Evolutionary conservation across 2,113 vertebrate species (phyloP).

Genomic region (Mesitornis unicolor): DNA sequence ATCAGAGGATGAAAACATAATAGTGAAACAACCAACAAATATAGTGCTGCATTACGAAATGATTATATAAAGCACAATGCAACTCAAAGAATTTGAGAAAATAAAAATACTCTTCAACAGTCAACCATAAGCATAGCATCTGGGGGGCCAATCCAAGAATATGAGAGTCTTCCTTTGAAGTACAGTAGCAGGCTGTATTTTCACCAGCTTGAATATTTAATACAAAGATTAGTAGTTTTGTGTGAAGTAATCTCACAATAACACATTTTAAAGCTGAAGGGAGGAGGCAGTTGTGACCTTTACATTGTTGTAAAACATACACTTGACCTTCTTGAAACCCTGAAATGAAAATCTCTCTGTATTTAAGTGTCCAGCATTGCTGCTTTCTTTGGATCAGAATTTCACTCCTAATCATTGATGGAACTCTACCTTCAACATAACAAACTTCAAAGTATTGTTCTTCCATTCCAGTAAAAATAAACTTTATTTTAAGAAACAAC

Average conservation of each 20-base stretch:
- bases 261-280: background rate
- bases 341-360: background rate
- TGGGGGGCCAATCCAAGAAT: background rate
- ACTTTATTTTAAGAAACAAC: constrained; percentile 21
- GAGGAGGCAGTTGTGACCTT: background rate
- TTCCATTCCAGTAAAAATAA: constrained; percentile 1
- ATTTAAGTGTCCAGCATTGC: background rate
- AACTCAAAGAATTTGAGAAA: background rate
- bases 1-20: background rate
- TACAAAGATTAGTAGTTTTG: background rate
- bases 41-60: background rate
- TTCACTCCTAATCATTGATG: background rate
- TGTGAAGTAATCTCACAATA: background rate
- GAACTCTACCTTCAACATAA: background rate
- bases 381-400: background rate
- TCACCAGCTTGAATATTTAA: background rate
- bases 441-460: background rate
- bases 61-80: background rate
- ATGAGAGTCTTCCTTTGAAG: background rate
- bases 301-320: background rate
- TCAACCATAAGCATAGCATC: background rate
- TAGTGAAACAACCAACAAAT: background rate
- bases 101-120: background rate
- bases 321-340: background rate
- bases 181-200: background rate